Evolutionary conservation across 2,797 vertebrate genomes (phyloP).

Genomic region (Sebastiscus tertius): DNA sequence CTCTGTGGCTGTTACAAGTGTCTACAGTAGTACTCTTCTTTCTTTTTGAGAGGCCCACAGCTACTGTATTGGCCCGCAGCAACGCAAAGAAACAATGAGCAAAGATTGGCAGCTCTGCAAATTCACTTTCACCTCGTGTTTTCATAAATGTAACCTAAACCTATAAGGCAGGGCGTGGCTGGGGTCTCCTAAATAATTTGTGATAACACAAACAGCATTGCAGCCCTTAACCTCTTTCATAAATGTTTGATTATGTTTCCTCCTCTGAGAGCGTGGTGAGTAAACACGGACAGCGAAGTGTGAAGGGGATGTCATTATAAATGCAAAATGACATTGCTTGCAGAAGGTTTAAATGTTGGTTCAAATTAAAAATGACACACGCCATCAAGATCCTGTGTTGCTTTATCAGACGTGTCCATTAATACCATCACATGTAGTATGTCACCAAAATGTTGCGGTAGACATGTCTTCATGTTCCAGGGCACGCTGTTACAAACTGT

Average conservation of each 20-base stretch:
- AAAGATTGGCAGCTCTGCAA: constrained; percentile 1
- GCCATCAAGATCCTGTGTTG: neutral
- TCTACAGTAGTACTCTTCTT: neutral
- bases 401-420: neutral
- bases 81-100: neutral
- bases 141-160: neutral
- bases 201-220: neutral
- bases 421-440: neutral
- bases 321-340: constrained; percentile 19
- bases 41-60: neutral
- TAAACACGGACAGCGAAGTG: constrained; percentile 18
- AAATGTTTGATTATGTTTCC: constrained; percentile 40
- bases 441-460: neutral
- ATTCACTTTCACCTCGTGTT: neutral
- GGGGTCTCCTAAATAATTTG: constrained; percentile 48
- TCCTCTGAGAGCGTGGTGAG: neutral
- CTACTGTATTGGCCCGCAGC: constrained; percentile 14
- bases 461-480: neutral
- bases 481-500: neutral
- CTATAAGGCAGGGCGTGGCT: neutral
- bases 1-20: neutral
- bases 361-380: neutral
- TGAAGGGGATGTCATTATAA: constrained; percentile 12
- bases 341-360: constrained; percentile 15
- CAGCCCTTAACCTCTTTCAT: constrained; percentile 17